Conservation (phyloP, 2,797 vertebrate genomes). For the Agapornis canus region DNA sequence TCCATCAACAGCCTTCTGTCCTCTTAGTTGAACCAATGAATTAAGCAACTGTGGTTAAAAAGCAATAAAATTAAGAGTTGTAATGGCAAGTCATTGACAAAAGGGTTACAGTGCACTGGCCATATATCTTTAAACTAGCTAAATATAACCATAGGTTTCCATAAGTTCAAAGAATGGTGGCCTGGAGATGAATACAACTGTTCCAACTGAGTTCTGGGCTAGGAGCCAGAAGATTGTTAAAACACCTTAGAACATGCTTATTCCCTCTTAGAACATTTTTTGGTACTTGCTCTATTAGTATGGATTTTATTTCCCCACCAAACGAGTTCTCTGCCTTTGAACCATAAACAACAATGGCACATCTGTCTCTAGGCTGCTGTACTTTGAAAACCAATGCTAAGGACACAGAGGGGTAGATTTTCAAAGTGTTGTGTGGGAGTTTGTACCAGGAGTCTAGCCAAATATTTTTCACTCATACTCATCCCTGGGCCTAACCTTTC, state of each 20-base stretch:
- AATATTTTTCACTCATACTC: slow-evolving; percentile 48
- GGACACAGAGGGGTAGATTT: slow-evolving; percentile 45
- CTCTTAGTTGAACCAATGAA: slow-evolving; percentile 47
- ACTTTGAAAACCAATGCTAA: slow-evolving; percentile 53
- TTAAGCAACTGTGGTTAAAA: slow-evolving; percentile 65
- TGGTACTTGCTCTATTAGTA: slow-evolving; percentile 56
- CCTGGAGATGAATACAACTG: slow-evolving; percentile 63
- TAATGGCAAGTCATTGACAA: slow-evolving; percentile 60
- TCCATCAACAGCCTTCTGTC: slow-evolving; percentile 22
- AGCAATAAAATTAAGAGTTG: slow-evolving; percentile 69
- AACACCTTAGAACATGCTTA: slow-evolving; percentile 67
- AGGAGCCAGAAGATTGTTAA: slow-evolving; percentile 48
- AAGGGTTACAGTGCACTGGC: slow-evolving; percentile 27
- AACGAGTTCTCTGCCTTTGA: slow-evolving; percentile 68
- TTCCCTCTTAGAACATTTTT: slow-evolving; percentile 62
- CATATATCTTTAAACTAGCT: slow-evolving; percentile 68
- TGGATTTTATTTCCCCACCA: slow-evolving; percentile 64
- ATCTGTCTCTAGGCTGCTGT: slow-evolving; percentile 53
- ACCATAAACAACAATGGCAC: slow-evolving; percentile 53
- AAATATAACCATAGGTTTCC: slow-evolving; percentile 70
- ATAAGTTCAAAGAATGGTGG: slow-evolving; percentile 72
- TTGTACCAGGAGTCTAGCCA: slow-evolving; percentile 60
- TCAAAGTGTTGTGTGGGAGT: slow-evolving; percentile 32
- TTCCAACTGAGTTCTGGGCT: slow-evolving; percentile 50
- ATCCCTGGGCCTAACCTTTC: slow-evolving; percentile 35